Conservation (phyloP, 2,888 invertebrate genomes). For the Apotomis betuletana region DNA sequence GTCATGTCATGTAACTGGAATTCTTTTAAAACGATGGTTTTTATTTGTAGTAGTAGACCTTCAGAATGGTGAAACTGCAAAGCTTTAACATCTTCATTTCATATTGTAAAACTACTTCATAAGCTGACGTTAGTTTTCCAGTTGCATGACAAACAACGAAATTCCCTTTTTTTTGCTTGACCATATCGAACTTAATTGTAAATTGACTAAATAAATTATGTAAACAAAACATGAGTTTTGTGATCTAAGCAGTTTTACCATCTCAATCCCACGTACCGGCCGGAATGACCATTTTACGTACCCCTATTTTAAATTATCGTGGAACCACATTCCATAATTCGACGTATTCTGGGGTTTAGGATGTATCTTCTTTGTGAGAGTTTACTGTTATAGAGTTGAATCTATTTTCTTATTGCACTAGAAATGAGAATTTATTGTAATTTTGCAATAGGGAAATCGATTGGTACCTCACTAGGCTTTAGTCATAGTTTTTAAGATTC, state of each 20-base stretch:
- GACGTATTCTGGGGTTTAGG: conserved; percentile 29
- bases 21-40: too few species aligned
- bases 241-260: conserved; percentile 2
- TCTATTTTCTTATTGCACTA: conserved; percentile 45
- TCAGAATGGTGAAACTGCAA: too few species aligned
- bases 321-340: conserved; percentile 43
- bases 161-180: background rate
- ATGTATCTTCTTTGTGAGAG: conserved; percentile 23
- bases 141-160: background rate
- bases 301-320: conserved; percentile 20
- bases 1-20: too few species aligned
- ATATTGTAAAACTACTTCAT: too few species aligned
- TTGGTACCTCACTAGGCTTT: conserved; percentile 43
- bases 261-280: background rate
- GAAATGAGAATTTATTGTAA: conserved; percentile 40
- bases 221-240: background rate
- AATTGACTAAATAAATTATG: conserved; percentile 20
- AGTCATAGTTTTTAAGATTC: conserved; percentile 44
- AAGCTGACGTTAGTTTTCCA: background rate
- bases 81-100: too few species aligned
- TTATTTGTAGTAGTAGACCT: too few species aligned
- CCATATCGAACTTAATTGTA: background rate
- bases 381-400: conserved; percentile 39
- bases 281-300: conserved; percentile 1
- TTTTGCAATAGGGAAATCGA: conserved; percentile 44